phyloP scores from a whole-genome alignment of 2,797 vertebrate species.

The Natrix natrix region DNA sequence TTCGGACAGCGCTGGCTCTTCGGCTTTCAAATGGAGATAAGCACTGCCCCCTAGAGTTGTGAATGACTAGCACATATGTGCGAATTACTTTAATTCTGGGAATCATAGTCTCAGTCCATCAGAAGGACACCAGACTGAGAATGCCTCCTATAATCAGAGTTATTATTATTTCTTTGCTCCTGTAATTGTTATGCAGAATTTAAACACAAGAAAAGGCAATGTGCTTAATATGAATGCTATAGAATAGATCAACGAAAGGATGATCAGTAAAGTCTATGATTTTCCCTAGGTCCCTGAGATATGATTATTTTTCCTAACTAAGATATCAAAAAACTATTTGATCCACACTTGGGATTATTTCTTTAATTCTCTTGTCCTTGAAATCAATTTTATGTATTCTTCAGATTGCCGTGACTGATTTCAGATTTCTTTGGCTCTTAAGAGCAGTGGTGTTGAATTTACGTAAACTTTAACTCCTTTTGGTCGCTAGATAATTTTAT shows the following conservation, averaged over 20 bases:
- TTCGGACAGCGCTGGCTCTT: no score
- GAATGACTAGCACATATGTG: no score
- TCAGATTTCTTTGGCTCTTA: slow-evolving; percentile 50
- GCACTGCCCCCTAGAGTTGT: no score
- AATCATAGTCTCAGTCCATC: background rate
- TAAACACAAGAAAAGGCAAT: slow-evolving; percentile 31
- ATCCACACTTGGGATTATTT: slow-evolving; percentile 50
- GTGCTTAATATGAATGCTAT: slow-evolving; percentile 12
- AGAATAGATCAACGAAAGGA: slow-evolving; percentile 41
- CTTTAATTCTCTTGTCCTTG: slow-evolving; percentile 51
- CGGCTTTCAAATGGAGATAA: no score
- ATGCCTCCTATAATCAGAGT: slow-evolving; percentile 7
- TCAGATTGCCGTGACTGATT: slow-evolving; percentile 61
- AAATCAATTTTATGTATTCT: slow-evolving; percentile 71
- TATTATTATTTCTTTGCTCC: slow-evolving; percentile 3
- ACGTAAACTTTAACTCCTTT: slow-evolving; percentile 41
- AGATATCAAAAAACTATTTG: slow-evolving; percentile 59
- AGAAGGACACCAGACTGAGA: background rate
- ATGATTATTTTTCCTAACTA: slow-evolving; percentile 47
- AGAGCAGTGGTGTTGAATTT: slow-evolving; percentile 64
- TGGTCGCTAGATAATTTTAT: background rate
- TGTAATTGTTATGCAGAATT: slow-evolving; percentile 17
- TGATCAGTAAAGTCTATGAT: slow-evolving; percentile 15
- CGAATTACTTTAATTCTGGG: background rate
- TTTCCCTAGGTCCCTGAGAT: background rate